These are phyloP conservation scores for Neoseiulus cucumeris DNA, from an alignment of 1,140 invertebrate species.

Conservation along the genomic window DNA sequence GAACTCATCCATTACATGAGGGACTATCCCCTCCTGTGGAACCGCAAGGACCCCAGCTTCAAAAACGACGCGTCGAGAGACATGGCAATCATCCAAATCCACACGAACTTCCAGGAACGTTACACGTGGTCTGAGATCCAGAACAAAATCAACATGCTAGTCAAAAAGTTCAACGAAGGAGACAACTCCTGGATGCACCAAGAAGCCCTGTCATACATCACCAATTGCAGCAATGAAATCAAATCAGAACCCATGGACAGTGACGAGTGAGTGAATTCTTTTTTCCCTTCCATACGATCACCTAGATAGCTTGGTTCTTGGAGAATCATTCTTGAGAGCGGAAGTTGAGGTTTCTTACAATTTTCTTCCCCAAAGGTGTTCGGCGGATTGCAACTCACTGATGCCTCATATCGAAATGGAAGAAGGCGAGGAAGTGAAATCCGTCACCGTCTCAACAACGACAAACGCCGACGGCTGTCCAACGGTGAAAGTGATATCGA, in stretches of 20 bases:
- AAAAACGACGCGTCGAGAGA: slow-evolving; percentile 9
- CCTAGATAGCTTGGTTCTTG: not conserved
- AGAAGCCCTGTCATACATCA: not conserved
- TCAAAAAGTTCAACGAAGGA: not conserved
- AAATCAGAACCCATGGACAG: slow-evolving; percentile 3
- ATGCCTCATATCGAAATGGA: not conserved
- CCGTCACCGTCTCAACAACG: slow-evolving; percentile 4
- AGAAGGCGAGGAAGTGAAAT: not conserved
- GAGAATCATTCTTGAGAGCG: not conserved
- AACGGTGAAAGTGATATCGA: slow-evolving; percentile 2
- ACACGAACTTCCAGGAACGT: slow-evolving; percentile 4
- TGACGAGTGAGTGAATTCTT: not conserved
- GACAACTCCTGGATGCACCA: slow-evolving; percentile 10
- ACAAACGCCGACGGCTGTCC: slow-evolving; percentile 5
- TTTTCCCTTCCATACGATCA: not conserved
- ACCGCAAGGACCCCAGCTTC: not conserved
- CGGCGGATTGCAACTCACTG: not conserved
- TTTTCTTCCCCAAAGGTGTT: not conserved
- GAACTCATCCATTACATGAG: slow-evolving; percentile 4
- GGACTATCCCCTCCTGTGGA: not conserved
- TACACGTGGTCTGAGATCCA: slow-evolving; percentile 8
- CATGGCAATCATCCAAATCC: slow-evolving; percentile 7
- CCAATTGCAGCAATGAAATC: not conserved
- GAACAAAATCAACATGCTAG: slow-evolving; percentile 1
- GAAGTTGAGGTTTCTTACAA: not conserved